Evolutionary conservation across 2,888 invertebrate genomes (phyloP).

Genomic region (Gandaritis pyraliata): DNA sequence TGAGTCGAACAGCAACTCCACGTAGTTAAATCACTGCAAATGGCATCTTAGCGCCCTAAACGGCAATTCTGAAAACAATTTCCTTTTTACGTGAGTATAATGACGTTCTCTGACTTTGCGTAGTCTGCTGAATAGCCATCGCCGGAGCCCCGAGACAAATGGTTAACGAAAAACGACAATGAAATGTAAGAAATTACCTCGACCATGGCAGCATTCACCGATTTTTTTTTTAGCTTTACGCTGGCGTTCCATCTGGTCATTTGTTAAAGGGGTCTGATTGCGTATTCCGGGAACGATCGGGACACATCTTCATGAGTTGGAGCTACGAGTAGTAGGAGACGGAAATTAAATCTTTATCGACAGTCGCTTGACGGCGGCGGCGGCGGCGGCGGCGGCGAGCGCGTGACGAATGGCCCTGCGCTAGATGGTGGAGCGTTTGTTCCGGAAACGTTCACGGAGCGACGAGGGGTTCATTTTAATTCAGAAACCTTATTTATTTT

Average conservation of each 20-base stretch:
- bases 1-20: background rate
- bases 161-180: background rate
- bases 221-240: background rate
- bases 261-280: slow-evolving; percentile 28
- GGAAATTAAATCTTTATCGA: slow-evolving; percentile 43
- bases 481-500: too few species aligned
- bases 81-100: slow-evolving; percentile 22
- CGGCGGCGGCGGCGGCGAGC: too few species aligned
- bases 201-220: background rate
- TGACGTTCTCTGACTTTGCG: slow-evolving; percentile 18
- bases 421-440: background rate
- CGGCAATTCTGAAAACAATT: slow-evolving; percentile 24
- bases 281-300: slow-evolving; percentile 35
- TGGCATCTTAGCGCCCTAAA: slow-evolving; percentile 13
- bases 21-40: slow-evolving; percentile 17
- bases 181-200: background rate
- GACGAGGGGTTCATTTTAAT: too few species aligned
- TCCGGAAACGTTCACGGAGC: too few species aligned
- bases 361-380: slow-evolving; percentile 26
- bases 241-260: background rate
- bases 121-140: background rate
- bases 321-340: slow-evolving; percentile 28
- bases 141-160: slow-evolving; percentile 6
- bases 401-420: slow-evolving; percentile 12
- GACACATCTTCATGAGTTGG: slow-evolving; percentile 29